Percentiles rank a stretch among this genome's conserved stretches.
phyloP scores from a whole-genome alignment of 2,797 vertebrate genomes.

The Gadopsis marmoratus region DNA sequence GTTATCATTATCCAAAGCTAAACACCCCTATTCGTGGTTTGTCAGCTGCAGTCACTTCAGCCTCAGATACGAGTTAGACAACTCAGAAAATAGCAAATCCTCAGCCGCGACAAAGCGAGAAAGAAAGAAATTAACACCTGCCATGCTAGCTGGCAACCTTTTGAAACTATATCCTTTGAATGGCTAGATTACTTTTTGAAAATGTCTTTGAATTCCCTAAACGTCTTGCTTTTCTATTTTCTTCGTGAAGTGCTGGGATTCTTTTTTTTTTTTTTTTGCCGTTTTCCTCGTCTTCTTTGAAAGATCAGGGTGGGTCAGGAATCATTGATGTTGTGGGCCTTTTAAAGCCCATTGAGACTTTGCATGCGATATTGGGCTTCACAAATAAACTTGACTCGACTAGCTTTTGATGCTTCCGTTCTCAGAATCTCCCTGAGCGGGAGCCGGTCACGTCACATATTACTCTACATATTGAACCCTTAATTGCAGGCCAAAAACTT shows the following conservation, averaged over 20 bases:
- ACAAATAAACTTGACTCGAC: constrained; percentile 17
- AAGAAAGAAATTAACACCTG: constrained; percentile 1
- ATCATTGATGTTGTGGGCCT: constrained; percentile 30
- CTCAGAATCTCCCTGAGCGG: constrained; percentile 7
- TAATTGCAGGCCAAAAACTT: constrained; percentile 19
- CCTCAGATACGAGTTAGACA: neutral
- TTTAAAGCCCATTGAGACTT: constrained; percentile 8
- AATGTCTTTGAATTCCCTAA: constrained; percentile 1
- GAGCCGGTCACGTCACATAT: constrained; percentile 25
- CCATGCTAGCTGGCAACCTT: neutral
- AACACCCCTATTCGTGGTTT: neutral
- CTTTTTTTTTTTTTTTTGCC: neutral
- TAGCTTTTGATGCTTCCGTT: constrained; percentile 34
- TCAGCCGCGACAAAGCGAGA: neutral
- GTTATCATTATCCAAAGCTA: neutral
- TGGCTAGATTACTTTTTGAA: neutral
- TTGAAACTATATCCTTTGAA: neutral
- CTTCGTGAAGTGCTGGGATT: neutral
- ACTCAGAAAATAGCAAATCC: neutral
- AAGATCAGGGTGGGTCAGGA: constrained; percentile 11
- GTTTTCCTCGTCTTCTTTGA: constrained; percentile 20
- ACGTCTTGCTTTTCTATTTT: neutral
- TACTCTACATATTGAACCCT: constrained; percentile 11
- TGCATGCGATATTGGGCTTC: constrained; percentile 9
- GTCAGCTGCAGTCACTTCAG: neutral